These are phyloP conservation scores for Manis javanica DNA, from an alignment of 2,797 vertebrate species.

Conservation along the genomic window DNA sequence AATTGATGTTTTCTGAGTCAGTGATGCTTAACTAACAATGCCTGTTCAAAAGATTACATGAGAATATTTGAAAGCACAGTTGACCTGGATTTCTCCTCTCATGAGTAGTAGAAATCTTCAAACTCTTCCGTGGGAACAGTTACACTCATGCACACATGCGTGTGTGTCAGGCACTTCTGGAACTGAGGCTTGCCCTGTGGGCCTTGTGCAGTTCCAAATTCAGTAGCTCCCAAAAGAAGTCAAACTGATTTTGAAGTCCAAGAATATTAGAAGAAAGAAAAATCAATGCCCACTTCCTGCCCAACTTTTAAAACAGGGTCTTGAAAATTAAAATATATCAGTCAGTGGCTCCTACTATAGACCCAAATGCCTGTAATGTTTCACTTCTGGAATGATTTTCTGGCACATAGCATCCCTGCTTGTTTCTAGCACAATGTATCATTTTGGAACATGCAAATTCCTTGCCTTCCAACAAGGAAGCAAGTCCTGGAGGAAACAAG, in stretches of 20 bases:
- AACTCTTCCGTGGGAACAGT: neutral
- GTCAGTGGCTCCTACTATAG: conserved; percentile 54
- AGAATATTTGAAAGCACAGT: conserved; percentile 57
- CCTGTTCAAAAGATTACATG: neutral
- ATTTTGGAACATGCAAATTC: conserved; percentile 78
- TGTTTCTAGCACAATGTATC: conserved; percentile 62
- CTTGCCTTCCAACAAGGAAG: conserved; percentile 64
- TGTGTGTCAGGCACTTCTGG: neutral
- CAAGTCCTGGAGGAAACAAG: conserved; percentile 72
- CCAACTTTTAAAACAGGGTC: conserved; percentile 64
- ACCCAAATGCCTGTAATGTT: conserved; percentile 55
- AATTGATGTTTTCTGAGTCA: conserved; percentile 65
- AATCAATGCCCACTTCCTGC: accelerated
- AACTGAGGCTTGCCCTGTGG: neutral
- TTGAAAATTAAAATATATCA: conserved; percentile 48
- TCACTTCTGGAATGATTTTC: conserved; percentile 63
- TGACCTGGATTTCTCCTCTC: conserved; percentile 53
- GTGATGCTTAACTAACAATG: conserved; percentile 67
- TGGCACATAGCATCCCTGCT: neutral
- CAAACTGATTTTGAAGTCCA: conserved; percentile 63
- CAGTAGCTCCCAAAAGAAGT: neutral
- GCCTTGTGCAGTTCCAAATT: conserved; percentile 1
- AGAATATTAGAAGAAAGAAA: conserved; percentile 52
- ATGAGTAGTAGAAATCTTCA: neutral
- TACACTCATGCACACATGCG: neutral